Percentiles rank a stretch among this genome's conserved stretches.
These are phyloP conservation scores for Centropus bengalensis DNA, from an alignment of 2,113 vertebrate species.

Conservation along the genomic window DNA sequence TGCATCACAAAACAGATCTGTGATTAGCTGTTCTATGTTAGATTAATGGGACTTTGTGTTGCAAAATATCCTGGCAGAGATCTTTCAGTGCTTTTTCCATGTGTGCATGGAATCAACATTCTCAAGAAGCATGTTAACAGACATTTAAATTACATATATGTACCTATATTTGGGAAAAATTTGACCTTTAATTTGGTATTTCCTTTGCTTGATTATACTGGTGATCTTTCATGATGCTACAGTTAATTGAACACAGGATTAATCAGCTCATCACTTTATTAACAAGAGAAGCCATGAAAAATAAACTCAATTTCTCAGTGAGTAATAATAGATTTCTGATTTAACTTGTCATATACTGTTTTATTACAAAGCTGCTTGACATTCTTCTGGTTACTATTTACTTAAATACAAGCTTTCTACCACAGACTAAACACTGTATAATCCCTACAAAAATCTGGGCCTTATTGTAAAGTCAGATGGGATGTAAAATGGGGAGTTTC, in stretches of 20 bases:
- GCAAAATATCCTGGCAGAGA: neutral
- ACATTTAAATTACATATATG: neutral
- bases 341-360: neutral
- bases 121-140: neutral
- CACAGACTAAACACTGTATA: constrained; percentile 32
- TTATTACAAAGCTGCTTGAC: constrained; percentile 8
- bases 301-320: neutral
- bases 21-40: neutral
- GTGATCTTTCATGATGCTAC: neutral
- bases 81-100: neutral
- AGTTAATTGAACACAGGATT: neutral
- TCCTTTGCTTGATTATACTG: neutral
- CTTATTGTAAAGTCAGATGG: constrained; percentile 18
- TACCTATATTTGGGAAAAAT: neutral
- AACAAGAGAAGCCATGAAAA: neutral
- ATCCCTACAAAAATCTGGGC: constrained; percentile 27
- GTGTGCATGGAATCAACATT: neutral
- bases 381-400: constrained; percentile 18
- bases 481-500: constrained; percentile 40
- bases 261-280: neutral
- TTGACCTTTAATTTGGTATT: neutral
- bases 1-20: neutral
- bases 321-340: neutral
- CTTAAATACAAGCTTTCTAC: constrained; percentile 33
- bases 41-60: neutral